A percentile compares a stretch with the other conserved stretches of the same genome.
Evolutionary conservation across 2,888 invertebrate genomes (phyloP).

Genomic region (Fragum whitleyi): DNA sequence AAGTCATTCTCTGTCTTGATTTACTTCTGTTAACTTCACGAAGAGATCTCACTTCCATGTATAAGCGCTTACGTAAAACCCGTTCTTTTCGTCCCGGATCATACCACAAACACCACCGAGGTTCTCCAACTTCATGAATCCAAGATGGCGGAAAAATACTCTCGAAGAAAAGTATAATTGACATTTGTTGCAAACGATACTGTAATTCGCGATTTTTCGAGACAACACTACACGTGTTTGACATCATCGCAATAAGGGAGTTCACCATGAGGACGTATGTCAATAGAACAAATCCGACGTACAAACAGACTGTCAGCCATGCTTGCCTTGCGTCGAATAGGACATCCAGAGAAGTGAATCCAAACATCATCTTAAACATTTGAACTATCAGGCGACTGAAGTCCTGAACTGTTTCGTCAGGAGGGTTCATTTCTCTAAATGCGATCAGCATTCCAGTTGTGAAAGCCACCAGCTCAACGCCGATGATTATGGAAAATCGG

Average conservation of each 20-base stretch:
- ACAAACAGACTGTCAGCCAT: conserved; percentile 56
- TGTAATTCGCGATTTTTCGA: conserved; percentile 60
- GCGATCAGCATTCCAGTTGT: conserved; percentile 58
- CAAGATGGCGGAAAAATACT: conserved; percentile 53
- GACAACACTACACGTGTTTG: conserved; percentile 57
- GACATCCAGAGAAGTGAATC: conserved; percentile 52
- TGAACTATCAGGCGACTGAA: conserved; percentile 46
- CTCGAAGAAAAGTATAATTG: conserved; percentile 63
- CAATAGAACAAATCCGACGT: conserved; percentile 52
- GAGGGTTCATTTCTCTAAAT: conserved; percentile 46
- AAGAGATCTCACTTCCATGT: conserved; percentile 61
- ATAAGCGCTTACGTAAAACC: conserved; percentile 33
- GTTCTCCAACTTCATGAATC: conserved; percentile 43
- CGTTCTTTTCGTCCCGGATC: conserved; percentile 26
- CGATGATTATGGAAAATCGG: conserved; percentile 63
- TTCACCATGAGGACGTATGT: conserved; percentile 61
- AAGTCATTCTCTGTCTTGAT: conserved; percentile 45
- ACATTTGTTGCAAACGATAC: conserved; percentile 56
- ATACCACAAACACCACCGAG: conserved; percentile 46
- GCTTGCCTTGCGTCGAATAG: conserved; percentile 54
- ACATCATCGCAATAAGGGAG: conserved; percentile 64
- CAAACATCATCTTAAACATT: conserved; percentile 65
- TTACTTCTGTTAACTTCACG: conserved; percentile 50
- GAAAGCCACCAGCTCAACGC: conserved; percentile 62
- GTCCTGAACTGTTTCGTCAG: conserved; percentile 39